phyloP scores from a whole-genome alignment of 2,888 invertebrate species.

The Orthosia incerta region DNA sequence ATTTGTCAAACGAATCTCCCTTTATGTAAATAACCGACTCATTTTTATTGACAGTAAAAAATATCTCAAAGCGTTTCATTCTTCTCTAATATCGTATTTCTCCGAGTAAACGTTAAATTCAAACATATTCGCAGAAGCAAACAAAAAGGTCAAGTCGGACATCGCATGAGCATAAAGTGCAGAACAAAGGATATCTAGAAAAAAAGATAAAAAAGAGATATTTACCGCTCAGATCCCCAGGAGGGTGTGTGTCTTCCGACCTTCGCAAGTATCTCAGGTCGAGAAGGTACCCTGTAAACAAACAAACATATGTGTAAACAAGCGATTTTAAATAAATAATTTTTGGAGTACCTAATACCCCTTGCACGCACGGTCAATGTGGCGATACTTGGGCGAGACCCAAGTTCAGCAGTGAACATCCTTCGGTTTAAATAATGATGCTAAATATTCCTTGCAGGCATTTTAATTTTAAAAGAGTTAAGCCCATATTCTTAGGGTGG shows the following conservation, averaged over 20 bases:
- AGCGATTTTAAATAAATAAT: background rate
- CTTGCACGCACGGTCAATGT: background rate
- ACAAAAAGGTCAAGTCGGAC: conserved; percentile 9
- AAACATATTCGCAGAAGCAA: conserved; percentile 32
- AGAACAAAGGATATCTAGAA: conserved; percentile 20
- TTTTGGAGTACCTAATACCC: background rate
- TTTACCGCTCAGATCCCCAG: conserved; percentile 80
- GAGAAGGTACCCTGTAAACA: conserved; percentile 88
- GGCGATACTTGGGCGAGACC: too few species aligned
- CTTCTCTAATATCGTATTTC: background rate
- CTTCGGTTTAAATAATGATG: too few species aligned
- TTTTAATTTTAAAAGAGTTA: background rate
- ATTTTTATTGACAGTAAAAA: background rate
- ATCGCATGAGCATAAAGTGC: conserved; percentile 17
- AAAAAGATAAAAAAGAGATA: conserved; percentile 47
- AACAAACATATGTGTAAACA: conserved; percentile 21
- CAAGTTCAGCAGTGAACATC: too few species aligned
- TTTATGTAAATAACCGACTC: background rate
- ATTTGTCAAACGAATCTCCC: background rate
- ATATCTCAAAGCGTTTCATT: background rate
- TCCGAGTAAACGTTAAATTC: background rate
- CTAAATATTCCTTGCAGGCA: too few species aligned
- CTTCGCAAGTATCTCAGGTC: conserved; percentile 87
- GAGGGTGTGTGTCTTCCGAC: conserved; percentile 71
- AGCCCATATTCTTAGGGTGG: too few species aligned